These are phyloP conservation scores for Dinothrombium tinctorium DNA, from an alignment of 1,140 invertebrate genomes.

Conservation along the genomic window DNA sequence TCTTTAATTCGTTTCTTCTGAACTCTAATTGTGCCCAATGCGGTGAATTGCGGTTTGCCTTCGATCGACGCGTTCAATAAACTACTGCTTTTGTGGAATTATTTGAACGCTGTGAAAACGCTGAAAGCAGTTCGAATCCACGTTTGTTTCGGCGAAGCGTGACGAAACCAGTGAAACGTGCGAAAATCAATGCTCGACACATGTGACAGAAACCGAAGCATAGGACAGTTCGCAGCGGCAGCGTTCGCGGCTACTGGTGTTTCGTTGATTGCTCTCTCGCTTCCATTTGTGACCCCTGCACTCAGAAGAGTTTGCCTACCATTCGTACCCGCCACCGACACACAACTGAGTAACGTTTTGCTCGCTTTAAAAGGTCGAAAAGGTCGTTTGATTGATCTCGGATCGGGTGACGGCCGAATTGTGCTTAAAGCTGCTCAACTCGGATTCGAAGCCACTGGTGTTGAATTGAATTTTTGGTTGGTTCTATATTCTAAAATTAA, in stretches of 20 bases:
- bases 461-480: conserved; percentile 57
- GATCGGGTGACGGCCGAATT: conserved; percentile 72
- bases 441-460: conserved; percentile 44
- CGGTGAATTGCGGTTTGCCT: too few species aligned
- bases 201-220: too few species aligned
- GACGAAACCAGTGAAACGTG: too few species aligned
- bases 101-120: too few species aligned
- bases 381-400: conserved; percentile 43
- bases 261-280: conserved; percentile 33
- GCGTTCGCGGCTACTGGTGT: conserved; percentile 34
- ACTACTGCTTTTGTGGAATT: too few species aligned
- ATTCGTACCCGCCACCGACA: conserved; percentile 50
- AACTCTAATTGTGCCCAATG: too few species aligned
- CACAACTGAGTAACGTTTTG: conserved; percentile 55
- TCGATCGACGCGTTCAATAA: too few species aligned
- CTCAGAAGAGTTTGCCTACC: conserved; percentile 49
- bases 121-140: too few species aligned
- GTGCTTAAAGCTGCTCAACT: conserved; percentile 47
- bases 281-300: conserved; percentile 56
- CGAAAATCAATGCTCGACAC: too few species aligned
- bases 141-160: too few species aligned
- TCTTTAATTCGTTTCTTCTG: too few species aligned
- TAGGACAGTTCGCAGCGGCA: neutral
- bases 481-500: conserved; percentile 8
- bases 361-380: conserved; percentile 27